A percentile compares a stretch with the other conserved stretches of the same genome.
Conservation (phyloP, 2,888 invertebrate genomes). For the Dynastes hyllus region DNA sequence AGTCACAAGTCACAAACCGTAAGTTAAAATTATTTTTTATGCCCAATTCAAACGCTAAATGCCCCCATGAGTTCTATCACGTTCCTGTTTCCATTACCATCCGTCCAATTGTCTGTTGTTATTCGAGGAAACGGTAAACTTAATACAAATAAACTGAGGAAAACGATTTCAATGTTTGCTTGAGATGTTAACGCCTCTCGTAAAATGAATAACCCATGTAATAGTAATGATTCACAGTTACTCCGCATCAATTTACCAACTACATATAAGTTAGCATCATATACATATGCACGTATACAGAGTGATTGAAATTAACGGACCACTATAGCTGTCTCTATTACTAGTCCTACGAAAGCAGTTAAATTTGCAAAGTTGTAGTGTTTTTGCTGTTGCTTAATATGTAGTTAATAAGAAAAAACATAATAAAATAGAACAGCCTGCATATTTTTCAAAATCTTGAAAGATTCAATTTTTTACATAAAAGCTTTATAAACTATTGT, state of each 20-base stretch:
- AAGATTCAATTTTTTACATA: too few relatives aligned
- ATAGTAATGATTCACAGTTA: too few relatives aligned
- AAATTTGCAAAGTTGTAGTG: too few relatives aligned
- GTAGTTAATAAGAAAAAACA: too few relatives aligned
- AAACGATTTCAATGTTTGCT: neutral
- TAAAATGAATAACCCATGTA: neutral
- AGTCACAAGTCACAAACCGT: neutral
- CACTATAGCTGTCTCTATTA: too few relatives aligned
- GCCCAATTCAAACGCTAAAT: neutral
- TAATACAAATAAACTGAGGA: neutral
- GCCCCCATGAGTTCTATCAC: neutral
- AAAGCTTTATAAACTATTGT: too few relatives aligned
- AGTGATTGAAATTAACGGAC: too few relatives aligned
- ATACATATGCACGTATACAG: too few relatives aligned
- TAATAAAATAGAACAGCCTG: too few relatives aligned
- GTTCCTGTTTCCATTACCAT: neutral
- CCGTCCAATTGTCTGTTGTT: neutral
- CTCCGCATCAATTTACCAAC: neutral
- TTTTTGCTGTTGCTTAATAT: too few relatives aligned
- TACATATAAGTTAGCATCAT: neutral
- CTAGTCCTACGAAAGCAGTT: too few relatives aligned
- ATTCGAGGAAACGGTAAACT: neutral
- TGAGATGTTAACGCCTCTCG: neutral
- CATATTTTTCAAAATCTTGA: too few relatives aligned
- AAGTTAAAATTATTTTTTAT: constrained; percentile 5